phyloP scores from a whole-genome alignment of 2,888 invertebrate genomes.

The Caenorhabditis imperialis region DNA sequence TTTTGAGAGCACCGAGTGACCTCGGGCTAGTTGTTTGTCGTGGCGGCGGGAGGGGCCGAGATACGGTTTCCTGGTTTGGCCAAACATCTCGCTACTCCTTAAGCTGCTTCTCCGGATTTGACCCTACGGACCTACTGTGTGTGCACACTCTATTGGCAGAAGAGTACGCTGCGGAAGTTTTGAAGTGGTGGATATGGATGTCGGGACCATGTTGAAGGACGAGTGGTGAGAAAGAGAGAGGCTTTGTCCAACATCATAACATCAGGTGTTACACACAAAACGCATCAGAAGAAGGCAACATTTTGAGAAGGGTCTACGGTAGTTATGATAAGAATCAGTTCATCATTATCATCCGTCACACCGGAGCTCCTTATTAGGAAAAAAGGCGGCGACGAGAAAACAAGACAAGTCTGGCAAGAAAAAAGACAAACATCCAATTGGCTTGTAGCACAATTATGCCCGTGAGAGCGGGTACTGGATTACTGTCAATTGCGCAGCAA shows the following conservation, averaged over 20 bases:
- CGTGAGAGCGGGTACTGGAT: conserved; percentile 19
- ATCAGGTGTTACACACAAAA: conserved; percentile 36
- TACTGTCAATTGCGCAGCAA: conserved; percentile 51
- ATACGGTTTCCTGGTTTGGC: conserved; percentile 65
- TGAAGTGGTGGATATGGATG: conserved; percentile 7
- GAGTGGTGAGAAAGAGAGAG: neutral
- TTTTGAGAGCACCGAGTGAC: conserved; percentile 59
- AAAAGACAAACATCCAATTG: conserved; percentile 5
- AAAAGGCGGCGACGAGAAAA: no score
- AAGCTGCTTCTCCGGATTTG: conserved; percentile 52
- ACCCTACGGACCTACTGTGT: conserved; percentile 34
- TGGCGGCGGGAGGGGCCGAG: conserved; percentile 48
- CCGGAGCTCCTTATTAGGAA: conserved; percentile 16
- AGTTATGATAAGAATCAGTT: conserved; percentile 7
- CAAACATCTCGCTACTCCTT: conserved; percentile 58
- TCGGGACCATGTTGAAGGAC: no score
- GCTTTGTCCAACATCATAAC: neutral
- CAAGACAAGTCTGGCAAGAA: conserved; percentile 7
- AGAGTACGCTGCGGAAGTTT: conserved; percentile 7
- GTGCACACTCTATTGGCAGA: conserved; percentile 32
- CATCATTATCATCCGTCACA: neutral
- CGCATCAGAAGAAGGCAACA: conserved; percentile 8
- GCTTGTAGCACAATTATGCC: conserved; percentile 30
- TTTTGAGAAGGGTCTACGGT: conserved; percentile 18
- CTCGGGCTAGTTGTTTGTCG: conserved; percentile 52